Evolutionary conservation across 2,888 invertebrate species (phyloP).

Genomic region (Coleophora deauratella): DNA sequence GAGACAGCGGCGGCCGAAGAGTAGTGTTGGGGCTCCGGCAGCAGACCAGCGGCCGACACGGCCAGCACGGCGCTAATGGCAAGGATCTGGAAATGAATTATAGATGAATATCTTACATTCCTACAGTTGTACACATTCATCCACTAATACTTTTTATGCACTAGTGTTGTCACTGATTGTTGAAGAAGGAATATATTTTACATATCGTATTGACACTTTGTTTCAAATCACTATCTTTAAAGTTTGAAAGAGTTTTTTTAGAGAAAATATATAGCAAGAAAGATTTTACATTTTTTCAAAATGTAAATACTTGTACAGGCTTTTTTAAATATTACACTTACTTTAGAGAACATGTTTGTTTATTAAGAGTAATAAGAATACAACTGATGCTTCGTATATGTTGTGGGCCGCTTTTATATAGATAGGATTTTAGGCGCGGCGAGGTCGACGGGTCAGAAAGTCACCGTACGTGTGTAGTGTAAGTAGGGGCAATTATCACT

Average conservation of each 20-base stretch:
- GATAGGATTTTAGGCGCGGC: conserved; percentile 6
- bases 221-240: no score
- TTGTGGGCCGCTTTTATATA: conserved; percentile 8
- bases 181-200: no score
- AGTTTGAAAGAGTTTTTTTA: no score
- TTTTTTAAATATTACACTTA: no score
- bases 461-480: background rate
- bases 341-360: conserved; percentile 15
- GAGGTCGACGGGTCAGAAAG: conserved; percentile 11
- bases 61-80: conserved; percentile 51
- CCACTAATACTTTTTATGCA: no score
- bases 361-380: conserved; percentile 4
- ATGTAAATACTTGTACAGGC: no score
- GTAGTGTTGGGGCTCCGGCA: conserved; percentile 6
- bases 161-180: no score
- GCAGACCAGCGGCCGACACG: conserved; percentile 42
- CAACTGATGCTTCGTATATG: conserved; percentile 11
- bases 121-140: background rate
- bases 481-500: background rate
- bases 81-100: conserved; percentile 36
- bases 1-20: conserved; percentile 31
- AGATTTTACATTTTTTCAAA: no score
- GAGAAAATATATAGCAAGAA: no score
- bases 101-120: background rate
- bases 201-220: no score